phyloP scores from a whole-genome alignment of 1,140 invertebrate genomes.

The Lepeophtheirus salmonis region DNA sequence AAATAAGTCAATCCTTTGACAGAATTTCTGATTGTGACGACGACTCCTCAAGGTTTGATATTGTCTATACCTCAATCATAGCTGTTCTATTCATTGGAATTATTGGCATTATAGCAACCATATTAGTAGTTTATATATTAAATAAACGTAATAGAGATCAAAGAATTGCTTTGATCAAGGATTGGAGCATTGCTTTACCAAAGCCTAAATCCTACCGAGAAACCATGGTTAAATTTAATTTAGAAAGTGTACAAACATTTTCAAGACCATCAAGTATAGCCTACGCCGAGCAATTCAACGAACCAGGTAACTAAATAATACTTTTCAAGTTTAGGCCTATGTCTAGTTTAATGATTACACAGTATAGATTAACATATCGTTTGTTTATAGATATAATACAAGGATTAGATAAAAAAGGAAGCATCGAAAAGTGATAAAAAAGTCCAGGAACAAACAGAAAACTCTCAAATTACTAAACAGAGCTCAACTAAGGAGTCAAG shows the following conservation, averaged over 20 bases:
- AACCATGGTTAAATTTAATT: not conserved
- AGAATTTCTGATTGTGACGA: not conserved
- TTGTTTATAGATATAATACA: not conserved
- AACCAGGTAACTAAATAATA: not conserved
- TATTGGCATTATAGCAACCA: not conserved
- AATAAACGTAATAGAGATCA: not conserved
- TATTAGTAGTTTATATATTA: not conserved
- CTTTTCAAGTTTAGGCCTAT: not conserved
- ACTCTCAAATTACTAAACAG: not conserved
- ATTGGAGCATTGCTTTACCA: not conserved
- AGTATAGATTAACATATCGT: not conserved
- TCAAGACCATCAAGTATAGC: not conserved
- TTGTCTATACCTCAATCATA: not conserved
- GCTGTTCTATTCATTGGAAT: not conserved
- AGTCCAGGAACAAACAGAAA: not conserved
- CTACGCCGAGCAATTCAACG: not conserved
- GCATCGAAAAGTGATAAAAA: not conserved
- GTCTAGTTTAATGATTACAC: not conserved
- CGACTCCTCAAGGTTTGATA: not conserved
- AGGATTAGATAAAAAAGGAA: not conserved
- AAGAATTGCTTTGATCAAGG: not conserved
- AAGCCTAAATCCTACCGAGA: not conserved
- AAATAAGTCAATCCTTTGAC: not conserved
- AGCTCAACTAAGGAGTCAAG: not conserved
- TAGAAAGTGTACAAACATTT: not conserved